Percentiles rank a stretch among this genome's conserved stretches.
Conservation (phyloP, 2,888 invertebrate genomes). For the Anthrax anthrax region DNA sequence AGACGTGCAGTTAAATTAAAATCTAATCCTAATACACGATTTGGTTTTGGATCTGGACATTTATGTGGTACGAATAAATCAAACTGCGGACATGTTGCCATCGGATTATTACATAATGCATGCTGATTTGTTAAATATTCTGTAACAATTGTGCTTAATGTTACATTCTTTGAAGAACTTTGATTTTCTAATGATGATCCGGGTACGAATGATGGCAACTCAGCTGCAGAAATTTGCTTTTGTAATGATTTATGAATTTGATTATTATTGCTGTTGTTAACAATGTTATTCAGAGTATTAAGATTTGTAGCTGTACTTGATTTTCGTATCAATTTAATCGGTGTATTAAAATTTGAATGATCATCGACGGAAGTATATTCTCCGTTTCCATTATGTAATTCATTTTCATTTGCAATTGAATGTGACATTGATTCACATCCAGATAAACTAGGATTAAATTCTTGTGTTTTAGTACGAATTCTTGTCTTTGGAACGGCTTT, state of each 20-base stretch:
- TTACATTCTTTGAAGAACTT: conserved; percentile 38
- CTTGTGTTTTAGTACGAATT: conserved; percentile 21
- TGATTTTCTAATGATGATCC: conserved; percentile 16
- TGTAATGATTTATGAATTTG: conserved; percentile 28
- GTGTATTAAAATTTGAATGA: conserved; percentile 14
- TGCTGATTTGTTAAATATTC: conserved; percentile 97
- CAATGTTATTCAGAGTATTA: too few relatives aligned
- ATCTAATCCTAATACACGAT: conserved; percentile 34
- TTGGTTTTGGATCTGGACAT: conserved; percentile 76
- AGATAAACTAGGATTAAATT: conserved; percentile 18
- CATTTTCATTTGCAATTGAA: background rate
- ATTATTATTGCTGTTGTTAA: conserved; percentile 11
- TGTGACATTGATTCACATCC: background rate
- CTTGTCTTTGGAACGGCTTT: conserved; percentile 22
- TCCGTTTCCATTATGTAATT: background rate
- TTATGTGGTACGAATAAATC: conserved; percentile 91
- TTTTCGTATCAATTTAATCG: conserved; percentile 26
- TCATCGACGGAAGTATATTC: background rate
- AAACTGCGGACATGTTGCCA: conserved; percentile 94
- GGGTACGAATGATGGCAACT: conserved; percentile 12
- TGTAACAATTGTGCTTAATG: conserved; percentile 83
- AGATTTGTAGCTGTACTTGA: conserved; percentile 9
- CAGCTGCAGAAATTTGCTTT: conserved; percentile 36
- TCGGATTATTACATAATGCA: conserved; percentile 93
- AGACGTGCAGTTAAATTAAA: conserved; percentile 56